phyloP scores from a whole-genome alignment of 2,113 vertebrate species.

The Anoura caudifer region DNA sequence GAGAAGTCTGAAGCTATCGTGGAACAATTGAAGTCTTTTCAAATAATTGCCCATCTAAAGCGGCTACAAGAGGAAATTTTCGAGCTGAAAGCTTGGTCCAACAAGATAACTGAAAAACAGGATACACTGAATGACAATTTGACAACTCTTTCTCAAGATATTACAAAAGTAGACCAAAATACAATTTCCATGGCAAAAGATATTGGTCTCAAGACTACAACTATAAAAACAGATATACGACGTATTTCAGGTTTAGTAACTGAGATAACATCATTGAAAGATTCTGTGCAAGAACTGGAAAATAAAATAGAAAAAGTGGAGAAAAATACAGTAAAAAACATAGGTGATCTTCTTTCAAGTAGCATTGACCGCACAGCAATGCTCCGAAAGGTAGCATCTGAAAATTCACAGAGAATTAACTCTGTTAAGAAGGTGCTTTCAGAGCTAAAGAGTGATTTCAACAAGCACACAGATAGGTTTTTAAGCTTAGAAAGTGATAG shows the following conservation, averaged over 20 bases:
- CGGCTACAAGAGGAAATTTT: conserved; percentile 83
- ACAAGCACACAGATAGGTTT: conserved; percentile 81
- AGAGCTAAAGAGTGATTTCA: conserved; percentile 82
- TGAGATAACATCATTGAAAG: conserved; percentile 84
- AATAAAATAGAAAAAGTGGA: conserved; percentile 85
- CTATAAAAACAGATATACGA: conserved; percentile 91
- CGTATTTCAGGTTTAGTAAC: conserved; percentile 91
- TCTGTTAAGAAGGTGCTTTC: conserved; percentile 78
- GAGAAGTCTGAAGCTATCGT: conserved; percentile 81
- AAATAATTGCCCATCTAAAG: conserved; percentile 80
- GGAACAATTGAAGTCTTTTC: conserved; percentile 80
- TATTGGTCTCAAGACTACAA: conserved; percentile 81
- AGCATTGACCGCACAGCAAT: conserved; percentile 90
- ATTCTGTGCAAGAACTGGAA: conserved; percentile 84
- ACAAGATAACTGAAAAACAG: conserved; percentile 79
- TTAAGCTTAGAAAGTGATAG: conserved; percentile 88
- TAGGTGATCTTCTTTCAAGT: conserved; percentile 87
- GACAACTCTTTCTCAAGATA: conserved; percentile 79
- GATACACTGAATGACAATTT: conserved; percentile 83
- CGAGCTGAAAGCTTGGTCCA: conserved; percentile 83
- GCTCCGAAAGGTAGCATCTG: conserved; percentile 84
- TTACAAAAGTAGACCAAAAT: conserved; percentile 83
- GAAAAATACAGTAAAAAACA: conserved; percentile 84
- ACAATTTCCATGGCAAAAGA: conserved; percentile 83
- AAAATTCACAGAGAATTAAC: conserved; percentile 84